A percentile compares a stretch with the other conserved stretches of the same genome.
phyloP scores from a whole-genome alignment of 2,113 vertebrate genomes.

The Eubucco bourcierii region DNA sequence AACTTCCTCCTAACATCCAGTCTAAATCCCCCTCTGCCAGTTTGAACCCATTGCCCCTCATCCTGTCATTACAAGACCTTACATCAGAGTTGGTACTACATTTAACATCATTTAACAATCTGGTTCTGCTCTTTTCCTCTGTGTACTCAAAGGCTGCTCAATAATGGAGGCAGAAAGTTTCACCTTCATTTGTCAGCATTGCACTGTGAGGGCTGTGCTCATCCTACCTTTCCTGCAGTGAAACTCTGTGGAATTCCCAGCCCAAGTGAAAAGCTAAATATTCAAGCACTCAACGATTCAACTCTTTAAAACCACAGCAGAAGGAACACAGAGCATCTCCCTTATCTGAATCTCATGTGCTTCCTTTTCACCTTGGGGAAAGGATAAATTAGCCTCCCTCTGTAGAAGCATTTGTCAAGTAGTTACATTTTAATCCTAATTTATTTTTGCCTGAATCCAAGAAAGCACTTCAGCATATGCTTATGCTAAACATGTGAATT shows the following conservation, averaged over 20 bases:
- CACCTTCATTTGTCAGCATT: not conserved
- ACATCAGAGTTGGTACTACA: no score
- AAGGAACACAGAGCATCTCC: not conserved
- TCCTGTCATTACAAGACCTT: no score
- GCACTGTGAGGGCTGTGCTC: not conserved
- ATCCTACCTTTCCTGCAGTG: not conserved
- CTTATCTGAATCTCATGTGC: not conserved
- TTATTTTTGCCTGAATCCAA: conserved; percentile 18
- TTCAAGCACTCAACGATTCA: not conserved
- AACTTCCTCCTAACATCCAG: no score
- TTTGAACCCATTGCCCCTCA: no score
- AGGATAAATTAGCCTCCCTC: not conserved
- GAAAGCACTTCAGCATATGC: not conserved
- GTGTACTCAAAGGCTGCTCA: not conserved
- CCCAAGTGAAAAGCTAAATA: not conserved
- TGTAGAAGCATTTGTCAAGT: conserved; percentile 2
- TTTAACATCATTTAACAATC: not conserved
- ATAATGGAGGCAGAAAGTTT: not conserved
- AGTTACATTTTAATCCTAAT: not conserved
- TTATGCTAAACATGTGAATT: conserved; percentile 7
- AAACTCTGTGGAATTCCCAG: not conserved
- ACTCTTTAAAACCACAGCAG: not conserved
- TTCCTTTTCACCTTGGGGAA: not conserved
- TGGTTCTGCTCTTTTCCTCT: not conserved
- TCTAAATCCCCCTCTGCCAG: no score